Base-by-base conservation (phyloP, 2,797 vertebrate species). In the Rhincodon typus region DNA sequence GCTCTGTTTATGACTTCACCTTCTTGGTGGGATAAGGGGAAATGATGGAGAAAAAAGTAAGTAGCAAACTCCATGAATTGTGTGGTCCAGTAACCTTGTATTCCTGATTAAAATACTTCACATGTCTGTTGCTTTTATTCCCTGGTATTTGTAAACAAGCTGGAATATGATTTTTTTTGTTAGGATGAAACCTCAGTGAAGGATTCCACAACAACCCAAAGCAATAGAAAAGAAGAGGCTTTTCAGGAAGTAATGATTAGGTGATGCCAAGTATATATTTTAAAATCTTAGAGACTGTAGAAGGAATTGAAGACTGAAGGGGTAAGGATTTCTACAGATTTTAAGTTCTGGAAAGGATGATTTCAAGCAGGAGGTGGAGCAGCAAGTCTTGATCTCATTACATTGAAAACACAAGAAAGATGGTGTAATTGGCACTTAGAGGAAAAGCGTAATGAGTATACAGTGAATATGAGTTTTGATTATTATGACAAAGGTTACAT, bases 181-280 rank as follows among this genome's bases (percentile, higher is more conserved):
- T 93, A 93, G 90, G 66, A 69, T 93, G 90, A 93, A 67, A 38
- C 62, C 62, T 69, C 90, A 67, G 57, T 93, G 90, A 69, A 93
- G 90, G 21, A 84, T 46, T 84, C 82, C 25, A 46, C 90, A n/a
- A 42, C n/a, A 21, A 42, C 66, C 90, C 69, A 93, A 93, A 93
- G 42, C 62, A 93, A 42, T 93, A 93, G 90, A 1, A 42, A 38
- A 93, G 62, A 67, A 38, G 66, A 93, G 62, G 66, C n/a, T n/a
- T n/a, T 38, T 93, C 90, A 93, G n/a, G 66, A 84, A 46, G 17
- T 46, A 84, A 84, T 82, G 79, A 93, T 93, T 69, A 93, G 90
- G 19, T 10, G 66, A 69, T 69, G 19, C 66, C 62, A 93, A 69
- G n/a, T 67, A 69, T 93, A 19, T 93, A 38, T 42, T 67, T 93